Conservation (phyloP, 2,888 invertebrate genomes). For the Sericinus montela region DNA sequence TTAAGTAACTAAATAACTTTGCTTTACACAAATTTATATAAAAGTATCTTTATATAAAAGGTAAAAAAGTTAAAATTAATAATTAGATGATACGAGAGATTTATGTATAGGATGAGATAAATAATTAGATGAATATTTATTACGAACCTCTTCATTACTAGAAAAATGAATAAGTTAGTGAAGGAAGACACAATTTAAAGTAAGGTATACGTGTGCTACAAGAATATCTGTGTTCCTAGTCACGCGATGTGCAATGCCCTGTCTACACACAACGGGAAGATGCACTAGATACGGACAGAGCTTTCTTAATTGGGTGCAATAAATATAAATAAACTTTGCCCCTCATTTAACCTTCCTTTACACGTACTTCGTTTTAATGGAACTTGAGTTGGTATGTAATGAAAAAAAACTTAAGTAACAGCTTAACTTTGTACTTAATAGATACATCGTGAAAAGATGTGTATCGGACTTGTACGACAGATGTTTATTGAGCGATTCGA, state of each 20-base stretch:
- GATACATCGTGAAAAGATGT: neutral
- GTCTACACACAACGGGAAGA: constrained; percentile 43
- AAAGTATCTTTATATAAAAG: too few species aligned
- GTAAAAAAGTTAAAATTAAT: too few species aligned
- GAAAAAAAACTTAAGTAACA: constrained; percentile 4
- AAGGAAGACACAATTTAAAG: constrained; percentile 23
- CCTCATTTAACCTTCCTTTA: constrained; percentile 16
- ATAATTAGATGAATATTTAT: too few species aligned
- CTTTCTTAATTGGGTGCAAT: constrained; percentile 37
- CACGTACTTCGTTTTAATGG: constrained; percentile 11
- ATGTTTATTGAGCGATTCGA: neutral
- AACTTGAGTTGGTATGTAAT: neutral
- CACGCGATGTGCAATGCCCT: constrained; percentile 58
- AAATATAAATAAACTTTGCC: constrained; percentile 31
- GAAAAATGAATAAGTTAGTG: neutral
- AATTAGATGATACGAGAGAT: too few species aligned
- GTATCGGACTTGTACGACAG: neutral
- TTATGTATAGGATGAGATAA: too few species aligned
- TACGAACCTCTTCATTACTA: neutral
- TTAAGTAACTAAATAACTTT: too few species aligned
- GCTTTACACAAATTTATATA: too few species aligned
- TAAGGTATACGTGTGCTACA: constrained; percentile 47
- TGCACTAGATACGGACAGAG: constrained; percentile 32
- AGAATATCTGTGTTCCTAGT: constrained; percentile 56
- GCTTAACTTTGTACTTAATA: constrained; percentile 2